Evolutionary conservation across 1,140 invertebrate genomes (phyloP).

Genomic region (Caenorhabditis remanei): DNA sequence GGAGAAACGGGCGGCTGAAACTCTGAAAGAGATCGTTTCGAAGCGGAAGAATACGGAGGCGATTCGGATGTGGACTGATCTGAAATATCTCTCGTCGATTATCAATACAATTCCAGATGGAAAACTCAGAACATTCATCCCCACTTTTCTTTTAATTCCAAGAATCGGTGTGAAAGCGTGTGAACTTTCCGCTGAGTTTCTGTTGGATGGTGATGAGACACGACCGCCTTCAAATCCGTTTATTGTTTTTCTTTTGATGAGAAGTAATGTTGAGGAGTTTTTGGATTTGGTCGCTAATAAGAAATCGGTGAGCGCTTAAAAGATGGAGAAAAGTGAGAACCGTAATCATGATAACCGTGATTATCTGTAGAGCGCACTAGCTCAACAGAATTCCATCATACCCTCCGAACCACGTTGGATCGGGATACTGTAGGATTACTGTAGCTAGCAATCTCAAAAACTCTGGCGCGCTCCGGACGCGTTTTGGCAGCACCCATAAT

Average conservation of each 20-base stretch:
- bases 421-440: too few species aligned
- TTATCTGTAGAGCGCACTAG: too few species aligned
- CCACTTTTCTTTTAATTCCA: not conserved
- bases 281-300: slow-evolving; percentile 34
- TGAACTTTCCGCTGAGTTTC: not conserved
- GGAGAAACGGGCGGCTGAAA: not conserved
- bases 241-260: not conserved
- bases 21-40: slow-evolving; percentile 11
- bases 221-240: slow-evolving; percentile 16
- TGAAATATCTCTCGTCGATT: not conserved
- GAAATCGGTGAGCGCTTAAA: slow-evolving; percentile 53
- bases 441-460: too few species aligned
- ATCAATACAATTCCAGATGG: slow-evolving; percentile 2
- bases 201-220: not conserved
- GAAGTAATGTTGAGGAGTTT: not conserved
- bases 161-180: slow-evolving; percentile 4
- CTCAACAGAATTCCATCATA: too few species aligned
- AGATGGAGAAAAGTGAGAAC: too few species aligned
- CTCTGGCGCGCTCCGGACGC: too few species aligned
- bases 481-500: too few species aligned
- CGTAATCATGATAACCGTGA: too few species aligned
- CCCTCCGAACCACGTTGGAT: too few species aligned
- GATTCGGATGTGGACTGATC: not conserved
- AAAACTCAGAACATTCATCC: not conserved
- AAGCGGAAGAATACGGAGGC: not conserved